Conservation (phyloP, 2,888 invertebrate genomes). For the Ophioninae sp. region DNA sequence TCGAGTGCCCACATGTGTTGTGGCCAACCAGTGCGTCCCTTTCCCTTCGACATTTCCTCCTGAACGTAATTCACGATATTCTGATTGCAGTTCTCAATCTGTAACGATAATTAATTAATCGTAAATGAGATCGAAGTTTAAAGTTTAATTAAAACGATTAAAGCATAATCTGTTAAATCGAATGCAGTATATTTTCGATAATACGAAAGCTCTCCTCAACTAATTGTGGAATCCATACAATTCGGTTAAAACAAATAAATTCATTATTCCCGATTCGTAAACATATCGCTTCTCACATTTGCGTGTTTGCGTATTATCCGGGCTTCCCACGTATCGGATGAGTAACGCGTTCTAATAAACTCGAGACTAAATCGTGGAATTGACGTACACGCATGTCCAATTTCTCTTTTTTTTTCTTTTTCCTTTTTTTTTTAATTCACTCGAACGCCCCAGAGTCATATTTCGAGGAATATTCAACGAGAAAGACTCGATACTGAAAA, state of each 20-base stretch:
- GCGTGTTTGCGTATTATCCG: slow-evolving; percentile 14
- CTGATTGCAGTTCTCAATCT: slow-evolving; percentile 76
- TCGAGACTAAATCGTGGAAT: slow-evolving; percentile 36
- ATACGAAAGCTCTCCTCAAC: neutral
- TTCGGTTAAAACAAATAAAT: slow-evolving; percentile 15
- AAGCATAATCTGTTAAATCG: neutral
- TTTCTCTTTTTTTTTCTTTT: slow-evolving; percentile 1
- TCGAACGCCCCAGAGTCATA: slow-evolving; percentile 23
- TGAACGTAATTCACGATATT: slow-evolving; percentile 67
- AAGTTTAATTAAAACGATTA: neutral
- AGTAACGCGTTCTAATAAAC: slow-evolving; percentile 29
- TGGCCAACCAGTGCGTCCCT: slow-evolving; percentile 98
- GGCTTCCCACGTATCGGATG: slow-evolving; percentile 35
- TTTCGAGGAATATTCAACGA: slow-evolving; percentile 22
- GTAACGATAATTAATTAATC: slow-evolving; percentile 62
- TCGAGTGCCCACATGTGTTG: slow-evolving; percentile 98
- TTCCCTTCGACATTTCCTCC: slow-evolving; percentile 82
- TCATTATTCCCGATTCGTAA: slow-evolving; percentile 25
- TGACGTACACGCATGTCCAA: neutral
- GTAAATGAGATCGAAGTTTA: neutral
- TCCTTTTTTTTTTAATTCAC: slow-evolving; percentile 26
- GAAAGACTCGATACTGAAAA: slow-evolving; percentile 28
- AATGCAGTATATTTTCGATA: slow-evolving; percentile 3
- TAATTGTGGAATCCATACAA: slow-evolving; percentile 2
- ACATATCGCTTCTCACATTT: slow-evolving; percentile 27